A percentile compares a stretch with the other conserved stretches of the same genome.
phyloP scores from a whole-genome alignment of 2,888 invertebrate genomes.

The Neocrepidodera transversa region DNA sequence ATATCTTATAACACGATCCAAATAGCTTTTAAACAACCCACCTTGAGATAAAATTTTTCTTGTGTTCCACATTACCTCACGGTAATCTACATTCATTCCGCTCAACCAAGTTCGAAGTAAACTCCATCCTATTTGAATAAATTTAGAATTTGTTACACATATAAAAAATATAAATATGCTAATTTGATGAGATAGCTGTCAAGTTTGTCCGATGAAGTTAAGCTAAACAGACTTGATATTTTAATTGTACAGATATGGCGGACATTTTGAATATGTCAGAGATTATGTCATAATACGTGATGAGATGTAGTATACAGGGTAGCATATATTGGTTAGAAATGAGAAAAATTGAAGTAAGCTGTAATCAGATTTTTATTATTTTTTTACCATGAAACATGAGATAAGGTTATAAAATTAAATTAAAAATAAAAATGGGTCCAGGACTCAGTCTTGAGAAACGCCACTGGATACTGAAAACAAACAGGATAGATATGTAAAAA shows the following conservation, averaged over 20 bases:
- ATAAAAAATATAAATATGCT: slow-evolving; percentile 48
- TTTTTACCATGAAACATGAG: no score
- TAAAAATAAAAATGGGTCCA: no score
- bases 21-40: background rate
- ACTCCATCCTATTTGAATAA: slow-evolving; percentile 41
- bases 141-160: slow-evolving; percentile 38
- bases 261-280: slow-evolving; percentile 46
- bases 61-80: slow-evolving; percentile 4
- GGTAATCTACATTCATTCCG: slow-evolving; percentile 27
- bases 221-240: slow-evolving; percentile 49
- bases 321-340: no score
- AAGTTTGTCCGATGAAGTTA: slow-evolving; percentile 47
- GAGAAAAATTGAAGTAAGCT: no score
- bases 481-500: no score
- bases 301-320: slow-evolving; percentile 17
- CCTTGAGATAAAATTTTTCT: slow-evolving; percentile 3
- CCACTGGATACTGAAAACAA: no score
- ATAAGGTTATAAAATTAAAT: no score
- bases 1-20: no score
- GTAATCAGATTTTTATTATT: no score
- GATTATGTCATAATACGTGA: slow-evolving; percentile 49
- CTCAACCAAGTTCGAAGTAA: slow-evolving; percentile 30
- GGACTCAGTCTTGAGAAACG: no score
- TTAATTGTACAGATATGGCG: slow-evolving; percentile 47
- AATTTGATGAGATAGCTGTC: slow-evolving; percentile 48